Conservation (phyloP, 2,113 vertebrate species). For the Grantiella picta region DNA sequence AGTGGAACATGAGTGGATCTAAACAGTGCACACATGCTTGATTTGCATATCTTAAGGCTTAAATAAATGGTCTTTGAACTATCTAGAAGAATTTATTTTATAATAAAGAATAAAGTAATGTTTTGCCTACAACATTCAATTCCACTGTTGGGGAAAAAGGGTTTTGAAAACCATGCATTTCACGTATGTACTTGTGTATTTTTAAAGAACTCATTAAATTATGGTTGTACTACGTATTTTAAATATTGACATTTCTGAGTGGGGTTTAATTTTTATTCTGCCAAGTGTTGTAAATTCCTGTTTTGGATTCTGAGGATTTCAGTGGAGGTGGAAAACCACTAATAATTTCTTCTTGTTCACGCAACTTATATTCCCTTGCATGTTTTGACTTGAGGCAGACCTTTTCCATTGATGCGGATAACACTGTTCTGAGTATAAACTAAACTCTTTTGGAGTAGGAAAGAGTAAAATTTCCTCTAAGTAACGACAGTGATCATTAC, state of each 20-base stretch:
- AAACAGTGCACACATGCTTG: neutral
- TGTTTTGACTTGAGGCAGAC: neutral
- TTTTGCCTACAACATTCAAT: neutral
- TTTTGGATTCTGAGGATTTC: conserved; percentile 46
- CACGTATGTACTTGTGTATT: neutral
- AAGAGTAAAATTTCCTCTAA: neutral
- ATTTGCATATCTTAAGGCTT: neutral
- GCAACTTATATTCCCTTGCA: neutral
- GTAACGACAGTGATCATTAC: neutral
- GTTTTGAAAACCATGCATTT: neutral
- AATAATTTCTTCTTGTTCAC: conserved; percentile 45
- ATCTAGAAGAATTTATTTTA: neutral
- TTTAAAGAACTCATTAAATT: conserved; percentile 34
- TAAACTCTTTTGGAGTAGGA: neutral
- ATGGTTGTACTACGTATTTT: conserved; percentile 19
- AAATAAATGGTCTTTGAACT: neutral
- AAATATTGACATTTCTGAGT: conserved; percentile 62
- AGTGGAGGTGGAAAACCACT: conserved; percentile 52
- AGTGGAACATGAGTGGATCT: neutral
- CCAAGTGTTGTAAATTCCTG: conserved; percentile 44
- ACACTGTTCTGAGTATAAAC: neutral
- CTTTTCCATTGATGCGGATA: conserved; percentile 2
- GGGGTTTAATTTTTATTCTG: conserved; percentile 55
- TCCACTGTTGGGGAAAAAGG: neutral
- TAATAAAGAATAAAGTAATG: neutral